These are phyloP conservation scores for Choloepus didactylus DNA, from an alignment of 2,797 vertebrate species.

Conservation along the genomic window DNA sequence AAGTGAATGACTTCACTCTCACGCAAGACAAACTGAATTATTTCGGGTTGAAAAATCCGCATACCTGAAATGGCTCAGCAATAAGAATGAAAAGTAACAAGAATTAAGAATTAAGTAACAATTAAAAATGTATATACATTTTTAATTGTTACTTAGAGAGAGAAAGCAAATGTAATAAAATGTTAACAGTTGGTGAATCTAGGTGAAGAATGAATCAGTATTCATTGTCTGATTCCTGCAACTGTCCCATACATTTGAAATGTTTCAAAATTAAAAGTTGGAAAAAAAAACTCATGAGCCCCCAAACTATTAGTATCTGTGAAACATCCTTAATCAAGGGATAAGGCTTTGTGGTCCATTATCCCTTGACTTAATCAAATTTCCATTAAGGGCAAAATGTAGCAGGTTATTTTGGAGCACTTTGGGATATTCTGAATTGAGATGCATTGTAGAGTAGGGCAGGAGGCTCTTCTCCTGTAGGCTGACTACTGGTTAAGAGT, in stretches of 20 bases:
- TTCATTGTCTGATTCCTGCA: neutral
- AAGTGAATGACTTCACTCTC: neutral
- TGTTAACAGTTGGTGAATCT: neutral
- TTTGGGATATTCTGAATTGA: neutral
- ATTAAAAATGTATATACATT: neutral
- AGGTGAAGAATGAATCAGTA: neutral
- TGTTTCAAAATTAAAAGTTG: constrained; percentile 19
- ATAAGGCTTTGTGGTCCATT: neutral
- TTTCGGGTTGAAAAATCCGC: neutral
- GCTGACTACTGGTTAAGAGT: neutral
- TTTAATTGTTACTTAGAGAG: neutral
- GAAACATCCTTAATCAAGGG: constrained; percentile 5
- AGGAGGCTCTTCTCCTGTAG: neutral
- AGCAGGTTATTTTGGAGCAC: neutral
- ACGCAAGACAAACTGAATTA: neutral
- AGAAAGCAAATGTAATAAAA: neutral
- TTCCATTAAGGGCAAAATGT: neutral
- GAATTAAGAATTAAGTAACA: no score
- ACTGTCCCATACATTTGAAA: neutral
- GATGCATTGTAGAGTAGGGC: neutral
- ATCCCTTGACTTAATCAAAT: neutral
- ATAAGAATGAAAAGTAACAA: neutral
- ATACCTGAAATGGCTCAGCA: neutral
- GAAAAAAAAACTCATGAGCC: neutral
- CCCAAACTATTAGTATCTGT: neutral